Percentiles rank a stretch among this genome's conserved stretches.
Conservation (phyloP, 2,888 invertebrate species). For the Amorpha juglandis region DNA sequence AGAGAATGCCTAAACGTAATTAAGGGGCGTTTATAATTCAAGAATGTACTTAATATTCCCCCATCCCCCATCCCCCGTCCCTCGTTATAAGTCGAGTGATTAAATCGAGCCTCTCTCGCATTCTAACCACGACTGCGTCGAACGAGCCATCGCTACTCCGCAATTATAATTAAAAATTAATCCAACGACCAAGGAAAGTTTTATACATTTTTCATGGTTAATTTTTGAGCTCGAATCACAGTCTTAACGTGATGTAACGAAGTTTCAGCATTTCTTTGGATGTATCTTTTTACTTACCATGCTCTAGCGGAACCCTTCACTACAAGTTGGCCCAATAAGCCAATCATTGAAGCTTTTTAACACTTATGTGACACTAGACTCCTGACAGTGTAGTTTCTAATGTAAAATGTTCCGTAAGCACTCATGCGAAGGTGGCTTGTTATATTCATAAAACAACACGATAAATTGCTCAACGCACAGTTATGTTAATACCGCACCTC, state of each 20-base stretch:
- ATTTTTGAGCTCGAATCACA: constrained; percentile 49
- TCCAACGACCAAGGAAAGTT: constrained; percentile 60
- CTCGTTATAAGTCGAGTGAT: constrained; percentile 75
- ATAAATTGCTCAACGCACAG: constrained; percentile 73
- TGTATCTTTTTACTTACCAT: background rate
- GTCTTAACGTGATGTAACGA: constrained; percentile 37
- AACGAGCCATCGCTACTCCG: constrained; percentile 63
- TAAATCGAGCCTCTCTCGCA: constrained; percentile 76
- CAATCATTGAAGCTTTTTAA: background rate
- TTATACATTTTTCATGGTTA: constrained; percentile 54
- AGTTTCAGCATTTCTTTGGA: background rate
- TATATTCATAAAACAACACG: constrained; percentile 72
- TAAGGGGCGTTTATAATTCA: constrained; percentile 73
- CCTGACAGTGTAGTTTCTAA: background rate
- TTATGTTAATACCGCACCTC: constrained; percentile 79
- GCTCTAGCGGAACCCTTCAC: background rate
- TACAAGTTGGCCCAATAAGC: background rate
- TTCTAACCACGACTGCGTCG: constrained; percentile 59
- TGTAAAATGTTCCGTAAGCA: constrained; percentile 10
- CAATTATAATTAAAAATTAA: constrained; percentile 82
- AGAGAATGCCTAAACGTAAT: constrained; percentile 73
- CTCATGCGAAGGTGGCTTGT: constrained; percentile 40
- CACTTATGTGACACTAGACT: background rate
- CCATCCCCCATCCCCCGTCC: constrained; percentile 47
- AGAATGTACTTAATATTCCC: constrained; percentile 74